These are phyloP conservation scores for Zaprionus obscuricornis DNA, from an alignment of 2,888 invertebrate species.

Conservation along the genomic window DNA sequence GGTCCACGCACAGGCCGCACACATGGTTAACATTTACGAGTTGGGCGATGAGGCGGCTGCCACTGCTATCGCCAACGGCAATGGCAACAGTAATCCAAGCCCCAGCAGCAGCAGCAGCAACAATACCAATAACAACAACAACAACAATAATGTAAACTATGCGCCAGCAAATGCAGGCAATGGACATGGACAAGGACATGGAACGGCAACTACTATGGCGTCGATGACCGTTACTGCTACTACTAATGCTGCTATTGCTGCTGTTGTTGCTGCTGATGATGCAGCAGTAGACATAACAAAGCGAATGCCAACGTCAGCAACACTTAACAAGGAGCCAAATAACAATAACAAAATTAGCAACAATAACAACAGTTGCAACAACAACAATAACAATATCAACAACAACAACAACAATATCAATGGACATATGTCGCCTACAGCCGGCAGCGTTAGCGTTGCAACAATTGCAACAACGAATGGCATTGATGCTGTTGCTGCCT, in stretches of 20 bases:
- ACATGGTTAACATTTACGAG: conserved; percentile 89
- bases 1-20: conserved; percentile 88
- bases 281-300: conserved; percentile 54
- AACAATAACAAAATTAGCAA: conserved; percentile 74
- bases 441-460: conserved; percentile 20
- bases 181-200: conserved; percentile 42
- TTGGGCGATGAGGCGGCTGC: conserved; percentile 84
- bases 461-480: conserved; percentile 45
- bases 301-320: conserved; percentile 64
- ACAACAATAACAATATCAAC: conserved; percentile 35
- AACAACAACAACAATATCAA: conserved; percentile 47
- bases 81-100: conserved; percentile 43
- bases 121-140: conserved; percentile 37
- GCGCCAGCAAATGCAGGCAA: conserved; percentile 52
- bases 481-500: conserved; percentile 41
- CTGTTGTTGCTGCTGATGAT: conserved; percentile 47
- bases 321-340: conserved; percentile 75
- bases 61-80: conserved; percentile 47
- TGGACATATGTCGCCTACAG: conserved; percentile 57
- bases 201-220: conserved; percentile 2
- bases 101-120: conserved; percentile 32
- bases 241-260: conserved; percentile 6
- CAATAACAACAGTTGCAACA: conserved; percentile 59
- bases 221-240: conserved; percentile 6
- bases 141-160: conserved; percentile 38